Evolutionary conservation across 2,888 invertebrate genomes (phyloP).

Genomic region (Lasioglossum pauxillum): DNA sequence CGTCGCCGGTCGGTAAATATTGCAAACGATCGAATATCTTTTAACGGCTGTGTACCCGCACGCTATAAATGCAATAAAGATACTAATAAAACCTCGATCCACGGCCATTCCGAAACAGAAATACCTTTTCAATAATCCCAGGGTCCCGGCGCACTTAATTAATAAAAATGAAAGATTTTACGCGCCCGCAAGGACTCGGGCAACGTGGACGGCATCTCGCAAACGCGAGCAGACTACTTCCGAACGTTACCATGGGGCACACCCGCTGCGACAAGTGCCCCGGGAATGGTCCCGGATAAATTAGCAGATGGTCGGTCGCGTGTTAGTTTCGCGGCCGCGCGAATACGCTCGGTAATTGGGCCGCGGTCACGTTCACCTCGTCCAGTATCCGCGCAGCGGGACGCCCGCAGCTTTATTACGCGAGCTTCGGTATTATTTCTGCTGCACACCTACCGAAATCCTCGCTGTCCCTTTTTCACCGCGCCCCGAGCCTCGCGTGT

Average conservation of each 20-base stretch:
- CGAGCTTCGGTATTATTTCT: conserved; percentile 69
- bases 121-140: neutral
- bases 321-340: conserved; percentile 42
- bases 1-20: neutral
- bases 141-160: neutral
- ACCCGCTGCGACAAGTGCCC: conserved; percentile 34
- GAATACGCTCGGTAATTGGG: conserved; percentile 63
- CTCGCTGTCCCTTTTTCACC: neutral
- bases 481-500: neutral
- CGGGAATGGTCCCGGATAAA: conserved; percentile 55
- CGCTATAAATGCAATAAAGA: neutral
- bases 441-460: conserved; percentile 64
- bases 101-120: neutral
- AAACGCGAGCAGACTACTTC: conserved; percentile 23
- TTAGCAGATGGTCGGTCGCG: conserved; percentile 48
- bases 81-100: neutral
- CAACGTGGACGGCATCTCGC: neutral
- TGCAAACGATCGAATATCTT: conserved; percentile 4
- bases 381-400: conserved; percentile 72
- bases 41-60: neutral
- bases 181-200: neutral
- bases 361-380: conserved; percentile 53
- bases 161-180: conserved; percentile 15
- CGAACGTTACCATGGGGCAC: conserved; percentile 23
- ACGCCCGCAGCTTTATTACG: conserved; percentile 71